Evolutionary conservation across 2,888 invertebrate species (phyloP), one percentile per base, ranked within the genome.

Genomic region (Blastobasis lacticolella): DNA sequence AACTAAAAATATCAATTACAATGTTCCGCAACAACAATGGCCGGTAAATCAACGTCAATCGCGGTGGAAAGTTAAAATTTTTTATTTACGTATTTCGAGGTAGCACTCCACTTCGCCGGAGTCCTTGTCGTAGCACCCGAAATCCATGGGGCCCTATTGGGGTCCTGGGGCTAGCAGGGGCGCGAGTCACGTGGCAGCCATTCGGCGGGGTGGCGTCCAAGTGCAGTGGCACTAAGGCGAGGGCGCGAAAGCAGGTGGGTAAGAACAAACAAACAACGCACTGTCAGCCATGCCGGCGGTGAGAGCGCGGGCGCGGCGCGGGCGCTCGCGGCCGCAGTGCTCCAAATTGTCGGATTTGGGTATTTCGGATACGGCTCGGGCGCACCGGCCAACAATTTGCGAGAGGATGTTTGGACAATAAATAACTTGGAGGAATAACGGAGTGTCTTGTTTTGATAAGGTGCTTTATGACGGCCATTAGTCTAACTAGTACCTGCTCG

Each of bases 61-160:
- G 70, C 73, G 75, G 75, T 77, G 73, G 72, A 63, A 49, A 38
- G 42, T 45, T 42, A 49, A 78, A 81, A 81, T 77, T 71, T 23
- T 23, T 73, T 82, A 89, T 90, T 90, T 89, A 91, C 91, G 89
- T 88, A 91, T 91, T 89, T 92, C 92, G 70, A 92, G 81, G 89
- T 91, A 92, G 84, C 91, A 91, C 87, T 92, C 92, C 83, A 91
- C 86, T 77, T 92, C 91, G 64, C 92, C 92, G 55, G 92, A 92
- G 66, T 90, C 90, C 73, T 91, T 92, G 81, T 91, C 90, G 75
- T 88, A 83, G 81, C 90, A 90, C 72, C 91, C 91, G 80, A 90
- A 90, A 85, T 90, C 90, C 90, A 92, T 91, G 78, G 65, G 56
- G 62, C 60, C 63, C 67, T 69, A 69, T n/a, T n/a, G n/a, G 57